Base-by-base conservation (phyloP, 1,140 invertebrate species). In the Scylla paramamosain region DNA sequence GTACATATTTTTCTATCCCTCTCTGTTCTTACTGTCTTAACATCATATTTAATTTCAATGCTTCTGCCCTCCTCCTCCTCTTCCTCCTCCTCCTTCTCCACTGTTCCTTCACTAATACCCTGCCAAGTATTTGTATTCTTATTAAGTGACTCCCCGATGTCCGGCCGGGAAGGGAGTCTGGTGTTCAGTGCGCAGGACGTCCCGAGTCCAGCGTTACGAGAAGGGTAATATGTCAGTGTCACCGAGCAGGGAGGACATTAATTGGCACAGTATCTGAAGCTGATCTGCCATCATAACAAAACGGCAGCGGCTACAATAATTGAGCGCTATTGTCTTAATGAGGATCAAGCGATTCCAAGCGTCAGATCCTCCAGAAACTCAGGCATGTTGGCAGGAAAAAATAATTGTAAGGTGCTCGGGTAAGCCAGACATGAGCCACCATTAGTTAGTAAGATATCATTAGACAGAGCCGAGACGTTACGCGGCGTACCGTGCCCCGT, bases 241-340 rank as follows among this genome's bases (percentile, higher is more conserved):
- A 77, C 67, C 0, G 25, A 77, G 25, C 6, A n/a, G 67, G 67
- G 20, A n/a, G 25, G 67, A 77, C 67, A 77, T 77, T 77, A 77
- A 77, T 77, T 77, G 67, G 20, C 67, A 20, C 25, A 77, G 20
- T 77, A 77, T 77, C 67, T 77, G 67, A 25, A n/a, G 20, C n/a
- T 77, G 20, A 77, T 77, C 67, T 77, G 25, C 25, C 67, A 77
- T 77, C 67, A 77, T n/a, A 25, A 77, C 67, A n/a, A 77, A n/a
- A 77, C 20, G n/a, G 25, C 4, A 77, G 1, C 67, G 12, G 25
- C 67, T 20, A n/a, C 67, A n/a, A n/a, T 77, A 77, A 77, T 77
- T 77, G 67, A 77, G n/a, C 67, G 25, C 67, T 77, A n/a, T n/a
- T 77, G 67, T 77, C 67, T 67, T 67, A 67, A 67, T 67, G 59